phyloP scores from a whole-genome alignment of 2,797 vertebrate genomes.

The Aphelocoma californica region DNA sequence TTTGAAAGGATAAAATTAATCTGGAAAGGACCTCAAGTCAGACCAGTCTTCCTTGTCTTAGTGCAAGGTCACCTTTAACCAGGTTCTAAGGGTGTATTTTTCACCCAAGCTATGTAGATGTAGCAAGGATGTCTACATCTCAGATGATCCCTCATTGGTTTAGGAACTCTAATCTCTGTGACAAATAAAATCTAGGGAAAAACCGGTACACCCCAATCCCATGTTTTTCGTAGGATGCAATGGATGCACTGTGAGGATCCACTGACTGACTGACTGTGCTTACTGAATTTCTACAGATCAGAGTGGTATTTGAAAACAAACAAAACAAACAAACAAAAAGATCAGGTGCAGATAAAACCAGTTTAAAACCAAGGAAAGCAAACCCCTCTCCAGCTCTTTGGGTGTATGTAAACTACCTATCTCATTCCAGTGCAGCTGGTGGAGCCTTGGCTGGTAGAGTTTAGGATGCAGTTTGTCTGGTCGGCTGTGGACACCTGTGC shows the following conservation, averaged over 20 bases:
- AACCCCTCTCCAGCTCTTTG: neutral
- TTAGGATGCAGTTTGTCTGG: neutral
- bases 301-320: neutral
- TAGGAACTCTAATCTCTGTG: neutral
- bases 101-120: neutral
- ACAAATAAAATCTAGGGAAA: neutral
- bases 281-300: neutral
- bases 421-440: neutral
- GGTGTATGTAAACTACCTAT: neutral
- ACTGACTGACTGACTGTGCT: neutral
- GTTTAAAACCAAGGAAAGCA: neutral
- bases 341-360: neutral
- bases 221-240: neutral
- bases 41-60: neutral
- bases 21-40: neutral
- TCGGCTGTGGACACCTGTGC: neutral
- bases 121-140: neutral
- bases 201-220: neutral
- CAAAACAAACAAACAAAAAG: neutral
- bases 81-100: neutral
- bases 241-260: neutral
- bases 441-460: neutral
- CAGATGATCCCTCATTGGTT: neutral
- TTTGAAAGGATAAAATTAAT: neutral
- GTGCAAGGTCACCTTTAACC: neutral